A percentile compares a stretch with the other conserved stretches of the same genome.
Conservation (phyloP, 2,888 invertebrate species). For the Drosophila villosipedis region DNA sequence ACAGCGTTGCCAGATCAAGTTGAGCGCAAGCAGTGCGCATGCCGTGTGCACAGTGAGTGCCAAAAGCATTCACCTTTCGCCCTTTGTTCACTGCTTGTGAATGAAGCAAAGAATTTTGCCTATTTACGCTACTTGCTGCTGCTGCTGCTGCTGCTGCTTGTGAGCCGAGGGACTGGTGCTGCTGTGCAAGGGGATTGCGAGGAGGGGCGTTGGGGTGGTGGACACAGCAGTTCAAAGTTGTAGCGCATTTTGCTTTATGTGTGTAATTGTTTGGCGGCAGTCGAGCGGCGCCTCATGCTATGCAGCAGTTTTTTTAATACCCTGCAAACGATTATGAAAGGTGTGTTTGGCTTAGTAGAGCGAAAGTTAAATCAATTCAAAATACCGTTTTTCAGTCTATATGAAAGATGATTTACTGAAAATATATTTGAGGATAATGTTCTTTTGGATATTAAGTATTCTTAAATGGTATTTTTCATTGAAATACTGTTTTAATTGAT, state of each 20-base stretch:
- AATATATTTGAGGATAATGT: not conserved
- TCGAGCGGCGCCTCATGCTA: conserved; percentile 54
- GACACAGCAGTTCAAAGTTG: conserved; percentile 67
- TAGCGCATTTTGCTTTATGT: conserved; percentile 69
- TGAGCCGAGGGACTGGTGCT: conserved; percentile 4
- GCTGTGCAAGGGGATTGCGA: not conserved
- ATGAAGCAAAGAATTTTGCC: conserved; percentile 55
- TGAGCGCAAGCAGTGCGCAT: conserved; percentile 42
- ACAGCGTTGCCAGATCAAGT: conserved; percentile 58
- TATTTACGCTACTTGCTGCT: conserved; percentile 43
- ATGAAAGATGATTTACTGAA: not conserved
- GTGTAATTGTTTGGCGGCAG: conserved; percentile 72
- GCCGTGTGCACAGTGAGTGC: conserved; percentile 53
- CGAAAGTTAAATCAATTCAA: not conserved
- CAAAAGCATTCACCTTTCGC: conserved; percentile 35
- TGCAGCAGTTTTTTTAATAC: conserved; percentile 42
- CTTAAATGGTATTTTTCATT: not conserved
- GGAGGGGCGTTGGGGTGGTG: conserved; percentile 15
- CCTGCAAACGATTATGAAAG: not conserved
- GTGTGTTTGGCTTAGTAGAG: not conserved
- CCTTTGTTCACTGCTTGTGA: conserved; percentile 49
- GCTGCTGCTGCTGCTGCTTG: conserved; percentile 35
- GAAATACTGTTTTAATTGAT: not conserved
- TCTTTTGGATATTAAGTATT: not conserved
- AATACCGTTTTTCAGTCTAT: not conserved